Evolutionary conservation across 2,113 vertebrate genomes (phyloP).

Genomic region (Miniopterus natalensis): DNA sequence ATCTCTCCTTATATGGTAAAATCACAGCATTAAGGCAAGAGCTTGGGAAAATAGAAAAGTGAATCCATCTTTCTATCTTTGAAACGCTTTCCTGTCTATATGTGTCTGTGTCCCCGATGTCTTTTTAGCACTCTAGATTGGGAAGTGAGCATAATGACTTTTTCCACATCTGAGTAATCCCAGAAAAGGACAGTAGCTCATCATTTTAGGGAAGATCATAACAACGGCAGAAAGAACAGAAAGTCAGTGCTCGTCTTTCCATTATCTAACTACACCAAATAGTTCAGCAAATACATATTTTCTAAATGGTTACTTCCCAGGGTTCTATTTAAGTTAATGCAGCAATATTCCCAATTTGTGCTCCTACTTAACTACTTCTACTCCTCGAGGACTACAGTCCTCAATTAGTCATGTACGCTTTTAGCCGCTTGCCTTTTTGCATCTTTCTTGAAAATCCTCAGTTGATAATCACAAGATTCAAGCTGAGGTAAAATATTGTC

Average conservation of each 20-base stretch:
- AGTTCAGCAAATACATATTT: constrained; percentile 18
- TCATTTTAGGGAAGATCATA: constrained; percentile 9
- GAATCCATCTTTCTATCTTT: constrained; percentile 1
- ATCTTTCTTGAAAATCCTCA: constrained; percentile 60
- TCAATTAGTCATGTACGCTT: constrained; percentile 54
- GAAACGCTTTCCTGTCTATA: not conserved
- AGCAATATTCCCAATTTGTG: constrained; percentile 6
- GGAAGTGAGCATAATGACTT: constrained; percentile 19
- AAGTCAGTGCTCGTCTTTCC: constrained; percentile 6
- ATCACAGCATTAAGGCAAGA: constrained; percentile 20
- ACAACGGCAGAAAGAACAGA: constrained; percentile 40
- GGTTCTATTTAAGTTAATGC: constrained; percentile 48
- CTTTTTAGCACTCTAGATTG: not conserved
- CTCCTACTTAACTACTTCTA: constrained; percentile 8
- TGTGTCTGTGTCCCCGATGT: not conserved
- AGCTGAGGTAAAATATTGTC: constrained; percentile 76
- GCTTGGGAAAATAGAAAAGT: constrained; percentile 19
- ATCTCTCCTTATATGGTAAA: constrained; percentile 63
- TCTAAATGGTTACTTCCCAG: constrained; percentile 4
- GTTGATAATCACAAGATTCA: constrained; percentile 77
- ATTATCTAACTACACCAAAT: not conserved
- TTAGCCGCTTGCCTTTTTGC: constrained; percentile 46
- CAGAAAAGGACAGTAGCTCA: not conserved
- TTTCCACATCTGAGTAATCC: constrained; percentile 24
- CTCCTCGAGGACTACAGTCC: constrained; percentile 57